Base-by-base conservation (phyloP, 1,140 invertebrate species). In the Panonychus citri region DNA sequence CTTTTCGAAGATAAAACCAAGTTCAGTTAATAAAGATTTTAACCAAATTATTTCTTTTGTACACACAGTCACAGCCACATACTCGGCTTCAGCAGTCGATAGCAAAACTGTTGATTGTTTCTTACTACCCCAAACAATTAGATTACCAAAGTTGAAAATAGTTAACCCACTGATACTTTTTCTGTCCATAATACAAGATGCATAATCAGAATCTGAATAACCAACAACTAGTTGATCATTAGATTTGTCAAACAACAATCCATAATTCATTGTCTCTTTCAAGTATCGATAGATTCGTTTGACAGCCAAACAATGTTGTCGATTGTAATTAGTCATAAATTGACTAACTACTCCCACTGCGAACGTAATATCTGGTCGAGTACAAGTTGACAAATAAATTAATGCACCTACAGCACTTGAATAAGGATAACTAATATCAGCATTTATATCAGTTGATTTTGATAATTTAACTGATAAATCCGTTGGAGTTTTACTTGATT, bases 291-390 rank as follows among this genome's bases (percentile, higher is more conserved):
- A 48, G 10, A 57, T 37, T 51, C 66, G 61, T 51, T 62, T 66
- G 2, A 64, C 65, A 63, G 66, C 66, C 52, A 66, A 59, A 58
- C 60, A 65, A 54, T 64, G 68, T 26, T 56, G 42, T 28, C 30
- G 25, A 12, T 30, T 34, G n/a, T 53, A 59, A 19, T 54, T 30
- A 15, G 26, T 28, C 15, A 48, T 68, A 56, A 71, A 74, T 59
- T 72, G 71, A 56, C 68, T 70, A 19, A 73, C 59, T 39, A 65
- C 66, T 58, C 65, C 67, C 0, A 73, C 68, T 34, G 70, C 63
- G 62, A 61, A 71, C 1, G 69, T 52, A 26, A 74, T 71, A 59
- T 74, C 72, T 48, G 73, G 73, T 24, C 72, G 56, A 17, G 70
- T 73, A 0, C 60, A 58, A 21, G 66, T 58, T 7, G 64, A 51